Evolutionary conservation across 1,140 invertebrate species (phyloP).

Genomic region (Aphelinus atriplicis): DNA sequence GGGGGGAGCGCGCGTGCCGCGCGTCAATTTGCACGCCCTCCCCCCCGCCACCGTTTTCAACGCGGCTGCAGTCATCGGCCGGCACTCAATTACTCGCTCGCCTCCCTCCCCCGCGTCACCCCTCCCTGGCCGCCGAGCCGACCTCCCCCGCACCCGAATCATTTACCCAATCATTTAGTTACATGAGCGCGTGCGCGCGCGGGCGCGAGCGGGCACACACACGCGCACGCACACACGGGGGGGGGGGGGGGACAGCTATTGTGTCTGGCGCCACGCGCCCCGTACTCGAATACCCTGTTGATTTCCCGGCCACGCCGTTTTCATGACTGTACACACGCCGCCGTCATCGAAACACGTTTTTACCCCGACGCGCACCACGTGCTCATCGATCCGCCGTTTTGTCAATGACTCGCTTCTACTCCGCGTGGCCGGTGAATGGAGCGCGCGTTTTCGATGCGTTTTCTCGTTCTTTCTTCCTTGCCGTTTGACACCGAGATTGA

Average conservation of each 20-base stretch:
- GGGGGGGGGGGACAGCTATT: slow-evolving; percentile 22
- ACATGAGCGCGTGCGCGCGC: slow-evolving; percentile 63
- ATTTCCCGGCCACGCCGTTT: slow-evolving; percentile 64
- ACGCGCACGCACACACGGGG: slow-evolving; percentile 41
- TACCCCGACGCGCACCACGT: slow-evolving; percentile 48
- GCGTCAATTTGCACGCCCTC: slow-evolving; percentile 28
- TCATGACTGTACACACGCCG: slow-evolving; percentile 53
- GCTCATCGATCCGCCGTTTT: slow-evolving; percentile 57
- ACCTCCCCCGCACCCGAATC: slow-evolving; percentile 48
- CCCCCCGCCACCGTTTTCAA: neutral
- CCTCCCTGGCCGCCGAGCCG: slow-evolving; percentile 54
- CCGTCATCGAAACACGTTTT: too few species aligned
- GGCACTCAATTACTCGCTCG: slow-evolving; percentile 66
- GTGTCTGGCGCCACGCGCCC: slow-evolving; percentile 42
- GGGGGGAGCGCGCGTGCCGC: slow-evolving; percentile 60
- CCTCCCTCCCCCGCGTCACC: neutral
- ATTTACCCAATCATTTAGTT: slow-evolving; percentile 69
- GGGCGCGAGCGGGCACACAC: slow-evolving; percentile 17
- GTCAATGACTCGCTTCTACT: slow-evolving; percentile 28
- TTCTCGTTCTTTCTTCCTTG: slow-evolving; percentile 37
- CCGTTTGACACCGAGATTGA: too few species aligned
- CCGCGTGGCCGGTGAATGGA: slow-evolving; percentile 30
- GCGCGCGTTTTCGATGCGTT: slow-evolving; percentile 40
- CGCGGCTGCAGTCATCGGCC: slow-evolving; percentile 59
- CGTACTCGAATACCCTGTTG: slow-evolving; percentile 64